Percentiles rank a stretch among this genome's conserved stretches.
phyloP scores from a whole-genome alignment of 2,888 invertebrate genomes.

The Brachypalpus laphriformis region DNA sequence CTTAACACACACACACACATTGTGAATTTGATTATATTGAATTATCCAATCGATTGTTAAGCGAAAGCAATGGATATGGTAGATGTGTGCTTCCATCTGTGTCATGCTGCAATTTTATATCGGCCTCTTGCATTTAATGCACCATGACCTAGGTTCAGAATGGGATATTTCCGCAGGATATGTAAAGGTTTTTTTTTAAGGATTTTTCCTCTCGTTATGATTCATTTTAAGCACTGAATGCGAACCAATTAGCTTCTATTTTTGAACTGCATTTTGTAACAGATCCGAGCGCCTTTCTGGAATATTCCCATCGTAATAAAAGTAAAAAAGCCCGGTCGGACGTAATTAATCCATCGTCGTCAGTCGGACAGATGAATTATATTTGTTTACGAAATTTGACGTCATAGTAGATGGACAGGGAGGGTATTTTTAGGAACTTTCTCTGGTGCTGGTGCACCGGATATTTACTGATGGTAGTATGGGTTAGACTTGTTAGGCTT shows the following conservation, averaged over 20 bases:
- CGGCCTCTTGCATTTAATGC: constrained; percentile 4
- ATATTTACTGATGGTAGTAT: background rate
- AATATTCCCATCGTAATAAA: background rate
- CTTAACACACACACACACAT: background rate
- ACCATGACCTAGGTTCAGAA: constrained; percentile 25
- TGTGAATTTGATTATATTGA: background rate
- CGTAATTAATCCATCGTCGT: background rate
- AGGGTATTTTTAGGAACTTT: background rate
- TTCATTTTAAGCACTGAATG: constrained; percentile 4
- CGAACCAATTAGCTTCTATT: constrained; percentile 7
- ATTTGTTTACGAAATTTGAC: background rate
- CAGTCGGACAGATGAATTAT: background rate
- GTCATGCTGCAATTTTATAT: constrained; percentile 6
- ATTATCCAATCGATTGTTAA: background rate
- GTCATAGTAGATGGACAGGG: background rate
- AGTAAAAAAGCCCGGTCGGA: background rate
- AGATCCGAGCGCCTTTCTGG: background rate
- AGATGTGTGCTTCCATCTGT: background rate
- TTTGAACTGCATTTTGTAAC: background rate
- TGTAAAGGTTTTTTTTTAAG: background rate
- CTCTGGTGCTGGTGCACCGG: constrained; percentile 18
- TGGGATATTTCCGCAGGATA: background rate
- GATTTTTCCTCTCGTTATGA: background rate
- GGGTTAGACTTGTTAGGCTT: constrained; percentile 4
- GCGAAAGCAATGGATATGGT: background rate